Percentiles rank a stretch among this genome's conserved stretches.
These are phyloP conservation scores for Chironomus tepperi DNA, from an alignment of 1,140 invertebrate genomes.

Conservation along the genomic window DNA sequence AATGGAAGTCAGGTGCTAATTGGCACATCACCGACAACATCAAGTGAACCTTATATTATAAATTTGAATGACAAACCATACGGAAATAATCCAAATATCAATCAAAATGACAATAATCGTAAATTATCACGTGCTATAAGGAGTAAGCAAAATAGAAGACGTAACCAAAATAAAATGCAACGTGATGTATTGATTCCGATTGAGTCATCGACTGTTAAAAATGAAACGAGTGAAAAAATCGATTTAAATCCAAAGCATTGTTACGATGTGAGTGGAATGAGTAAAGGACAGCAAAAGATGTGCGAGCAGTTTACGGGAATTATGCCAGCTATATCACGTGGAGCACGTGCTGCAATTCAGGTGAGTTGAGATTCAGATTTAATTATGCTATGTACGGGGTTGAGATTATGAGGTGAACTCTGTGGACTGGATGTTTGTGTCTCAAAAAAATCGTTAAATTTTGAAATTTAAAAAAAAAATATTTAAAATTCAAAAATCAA, in stretches of 20 bases:
- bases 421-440: too few relatives aligned
- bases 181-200: slow-evolving; percentile 31
- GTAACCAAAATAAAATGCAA: slow-evolving; percentile 30
- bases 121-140: slow-evolving; percentile 32
- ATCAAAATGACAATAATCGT: slow-evolving; percentile 27
- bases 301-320: slow-evolving; percentile 67
- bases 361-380: slow-evolving; percentile 28
- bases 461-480: too few relatives aligned
- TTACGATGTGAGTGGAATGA: slow-evolving; percentile 53
- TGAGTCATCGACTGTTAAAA: slow-evolving; percentile 28
- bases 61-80: neutral
- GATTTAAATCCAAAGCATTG: slow-evolving; percentile 43
- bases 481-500: too few relatives aligned
- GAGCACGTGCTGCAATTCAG: slow-evolving; percentile 51
- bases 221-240: slow-evolving; percentile 26
- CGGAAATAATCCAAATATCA: neutral
- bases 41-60: neutral
- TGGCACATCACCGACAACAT: neutral
- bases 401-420: too few relatives aligned
- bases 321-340: slow-evolving; percentile 59
- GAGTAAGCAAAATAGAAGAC: slow-evolving; percentile 30
- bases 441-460: too few relatives aligned
- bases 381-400: too few relatives aligned
- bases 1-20: slow-evolving; percentile 9
- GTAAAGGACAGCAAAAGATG: slow-evolving; percentile 59